Percentiles rank a stretch among this genome's conserved stretches.
Conservation (phyloP, 2,113 vertebrate genomes). For the Chaetura pelagica region DNA sequence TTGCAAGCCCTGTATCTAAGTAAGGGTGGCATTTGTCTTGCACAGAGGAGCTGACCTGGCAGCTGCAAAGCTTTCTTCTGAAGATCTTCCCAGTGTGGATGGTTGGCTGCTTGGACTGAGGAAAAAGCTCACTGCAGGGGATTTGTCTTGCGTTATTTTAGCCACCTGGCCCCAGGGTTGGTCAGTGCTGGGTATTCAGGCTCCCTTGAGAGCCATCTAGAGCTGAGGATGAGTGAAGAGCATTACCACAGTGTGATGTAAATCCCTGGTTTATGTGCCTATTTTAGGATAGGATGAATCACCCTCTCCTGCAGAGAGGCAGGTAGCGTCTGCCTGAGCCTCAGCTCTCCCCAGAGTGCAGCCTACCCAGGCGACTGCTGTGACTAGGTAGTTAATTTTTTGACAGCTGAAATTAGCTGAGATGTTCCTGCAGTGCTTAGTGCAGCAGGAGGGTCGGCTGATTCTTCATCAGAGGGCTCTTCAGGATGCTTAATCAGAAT, state of each 20-base stretch:
- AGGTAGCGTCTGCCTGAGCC: background rate
- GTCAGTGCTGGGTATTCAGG: background rate
- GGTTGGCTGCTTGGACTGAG: background rate
- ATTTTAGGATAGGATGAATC: conserved; percentile 27
- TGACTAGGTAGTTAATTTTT: conserved; percentile 11
- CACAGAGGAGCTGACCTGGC: background rate
- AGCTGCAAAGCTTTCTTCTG: background rate
- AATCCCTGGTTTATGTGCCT: background rate
- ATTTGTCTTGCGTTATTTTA: background rate
- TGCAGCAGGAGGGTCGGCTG: background rate
- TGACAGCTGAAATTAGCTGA: conserved; percentile 41
- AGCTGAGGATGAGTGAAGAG: background rate
- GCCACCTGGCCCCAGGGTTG: background rate
- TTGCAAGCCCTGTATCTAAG: background rate
- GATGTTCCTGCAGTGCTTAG: background rate
- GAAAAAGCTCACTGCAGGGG: background rate
- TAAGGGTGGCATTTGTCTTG: conserved; percentile 10
- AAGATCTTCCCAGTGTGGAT: background rate
- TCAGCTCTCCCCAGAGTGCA: background rate
- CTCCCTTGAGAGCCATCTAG: background rate
- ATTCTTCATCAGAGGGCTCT: background rate
- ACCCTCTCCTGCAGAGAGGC: background rate
- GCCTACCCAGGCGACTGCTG: background rate
- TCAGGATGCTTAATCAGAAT: conserved; percentile 30
- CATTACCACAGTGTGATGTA: background rate